Conservation (phyloP, 1,140 invertebrate species). For the Cardiocondyla obscurior region DNA sequence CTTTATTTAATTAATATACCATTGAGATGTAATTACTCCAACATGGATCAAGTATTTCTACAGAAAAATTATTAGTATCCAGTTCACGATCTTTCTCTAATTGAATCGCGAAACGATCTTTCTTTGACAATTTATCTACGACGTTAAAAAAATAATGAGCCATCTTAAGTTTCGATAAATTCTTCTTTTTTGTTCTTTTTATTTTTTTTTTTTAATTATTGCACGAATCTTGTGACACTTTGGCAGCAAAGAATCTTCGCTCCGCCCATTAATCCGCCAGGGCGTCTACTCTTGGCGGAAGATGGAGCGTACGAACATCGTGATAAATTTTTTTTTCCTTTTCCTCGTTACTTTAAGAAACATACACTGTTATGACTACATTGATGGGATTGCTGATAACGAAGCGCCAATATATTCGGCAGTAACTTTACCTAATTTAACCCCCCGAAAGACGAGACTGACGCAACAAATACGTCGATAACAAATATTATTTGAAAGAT, state of each 20-base stretch:
- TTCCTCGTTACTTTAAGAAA: neutral
- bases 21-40: no score
- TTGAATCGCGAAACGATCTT: neutral
- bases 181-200: neutral
- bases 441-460: neutral
- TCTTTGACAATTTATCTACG: neutral
- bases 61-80: neutral
- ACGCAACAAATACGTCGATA: neutral
- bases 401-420: neutral
- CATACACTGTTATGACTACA: neutral
- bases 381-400: neutral
- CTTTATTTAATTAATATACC: no score
- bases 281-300: conserved; percentile 53
- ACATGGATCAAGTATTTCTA: neutral
- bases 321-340: conserved; percentile 59
- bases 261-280: conserved; percentile 58
- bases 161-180: neutral
- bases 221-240: conserved; percentile 32
- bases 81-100: neutral
- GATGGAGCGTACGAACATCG: conserved; percentile 29
- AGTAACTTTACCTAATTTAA: neutral
- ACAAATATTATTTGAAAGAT: neutral
- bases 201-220: neutral
- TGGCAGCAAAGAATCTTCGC: conserved; percentile 52
- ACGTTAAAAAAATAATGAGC: neutral